Evolutionary conservation across 2,888 invertebrate genomes (phyloP), one percentile per base, ranked within the genome.

Genomic region (Pantelozetes paolii): DNA sequence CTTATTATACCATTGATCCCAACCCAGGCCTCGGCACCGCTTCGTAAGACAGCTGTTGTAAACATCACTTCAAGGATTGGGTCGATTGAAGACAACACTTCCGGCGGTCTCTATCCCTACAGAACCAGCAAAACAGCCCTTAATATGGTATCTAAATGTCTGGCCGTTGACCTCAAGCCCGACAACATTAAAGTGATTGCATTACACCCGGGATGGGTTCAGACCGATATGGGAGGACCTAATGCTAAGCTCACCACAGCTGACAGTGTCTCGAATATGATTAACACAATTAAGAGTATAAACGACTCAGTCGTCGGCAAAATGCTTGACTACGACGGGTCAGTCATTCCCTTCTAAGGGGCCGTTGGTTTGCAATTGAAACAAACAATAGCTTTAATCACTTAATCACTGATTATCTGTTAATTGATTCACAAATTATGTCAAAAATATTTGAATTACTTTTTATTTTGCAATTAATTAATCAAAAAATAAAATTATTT

Each of bases 161-260:
- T 94, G 86, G 89, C 91, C 79, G 81, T 90, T 8, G 94, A 95
- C 82, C 84, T 94, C 76, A 88, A 88, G 80, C 85, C 86, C 48
- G 87, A 89, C 78, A 86, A 88, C 64, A 92, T 95, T 77, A 80
- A 93, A 23, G 90, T 89, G 0, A 85, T 89, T 0, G 86, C 81
- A 85, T 73, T 95, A 75, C 94, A 94, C 83, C 94, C 94, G 0
- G 94, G 94, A 1, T 94, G 94, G 94, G 92, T 94, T 11, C 87
- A 88, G 81, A 94, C 94, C 0, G 89, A 89, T 77, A 89, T 94
- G 91, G 94, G 94, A 3, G 94, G 94, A 5, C 82, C n/a, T 5
- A 50, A 50, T 20, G 28, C 59, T 1, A 15, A 13, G 5, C 28
- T 28, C 28, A 59, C 30, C 6, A 11, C 8, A 2, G 15, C 32